Conservation (phyloP, 2,888 invertebrate genomes). For the Leptinotarsa juncta region DNA sequence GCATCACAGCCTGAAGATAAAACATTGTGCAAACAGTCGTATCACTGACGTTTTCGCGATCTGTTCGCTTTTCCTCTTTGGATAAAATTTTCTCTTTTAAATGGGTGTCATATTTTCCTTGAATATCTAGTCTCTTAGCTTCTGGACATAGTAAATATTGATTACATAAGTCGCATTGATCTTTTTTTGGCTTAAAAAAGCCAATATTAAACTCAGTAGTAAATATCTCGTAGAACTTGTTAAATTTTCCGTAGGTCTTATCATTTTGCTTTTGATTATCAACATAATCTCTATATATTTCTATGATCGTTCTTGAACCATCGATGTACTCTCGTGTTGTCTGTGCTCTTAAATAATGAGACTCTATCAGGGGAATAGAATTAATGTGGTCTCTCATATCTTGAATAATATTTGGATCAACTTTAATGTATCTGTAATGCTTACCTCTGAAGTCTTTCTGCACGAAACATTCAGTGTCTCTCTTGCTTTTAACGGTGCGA, state of each 20-base stretch:
- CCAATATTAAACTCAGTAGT: conserved; percentile 19
- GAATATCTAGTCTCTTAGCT: neutral
- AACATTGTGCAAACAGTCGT: neutral
- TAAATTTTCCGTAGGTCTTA: neutral
- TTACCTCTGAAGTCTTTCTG: neutral
- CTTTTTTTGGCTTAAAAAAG: neutral
- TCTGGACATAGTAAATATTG: neutral
- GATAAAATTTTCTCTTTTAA: neutral
- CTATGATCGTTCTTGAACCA: neutral
- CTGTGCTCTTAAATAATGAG: neutral
- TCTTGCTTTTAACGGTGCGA: conserved; percentile 12
- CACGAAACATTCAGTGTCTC: conserved; percentile 1
- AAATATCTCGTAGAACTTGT: conserved; percentile 5
- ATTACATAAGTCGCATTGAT: conserved; percentile 18
- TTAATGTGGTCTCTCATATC: conserved; percentile 1
- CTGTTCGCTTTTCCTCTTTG: neutral
- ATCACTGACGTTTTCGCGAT: conserved; percentile 13
- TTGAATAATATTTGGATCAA: neutral
- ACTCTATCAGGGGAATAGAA: neutral
- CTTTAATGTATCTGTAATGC: conserved; percentile 1
- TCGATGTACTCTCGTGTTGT: conserved; percentile 22
- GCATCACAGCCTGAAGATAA: conserved; percentile 7
- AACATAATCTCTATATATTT: conserved; percentile 8
- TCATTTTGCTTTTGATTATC: neutral
- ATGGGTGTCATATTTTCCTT: neutral